Evolutionary conservation across 2,113 vertebrate genomes (phyloP).

Genomic region (Nothobranchius furzeri): DNA sequence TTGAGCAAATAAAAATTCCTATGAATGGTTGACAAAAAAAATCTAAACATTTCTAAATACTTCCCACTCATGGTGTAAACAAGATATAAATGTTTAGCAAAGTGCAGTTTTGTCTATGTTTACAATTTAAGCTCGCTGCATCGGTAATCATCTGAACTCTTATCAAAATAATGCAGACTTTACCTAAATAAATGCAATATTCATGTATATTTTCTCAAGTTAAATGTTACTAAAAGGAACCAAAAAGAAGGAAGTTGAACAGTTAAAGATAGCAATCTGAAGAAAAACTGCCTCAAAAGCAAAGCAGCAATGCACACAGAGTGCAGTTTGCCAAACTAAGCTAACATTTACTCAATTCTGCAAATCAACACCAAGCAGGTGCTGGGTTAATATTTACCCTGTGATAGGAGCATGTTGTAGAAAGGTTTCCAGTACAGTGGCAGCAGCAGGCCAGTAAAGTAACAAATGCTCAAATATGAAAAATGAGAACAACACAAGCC

Average conservation of each 20-base stretch:
- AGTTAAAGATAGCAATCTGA: background rate
- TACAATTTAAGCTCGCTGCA: no score
- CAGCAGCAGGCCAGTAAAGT: slow-evolving; percentile 11
- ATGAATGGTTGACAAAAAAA: background rate
- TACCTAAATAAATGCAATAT: no score
- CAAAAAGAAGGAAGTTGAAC: background rate
- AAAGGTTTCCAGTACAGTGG: slow-evolving; percentile 41
- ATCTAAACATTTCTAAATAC: background rate
- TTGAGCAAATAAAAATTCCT: background rate
- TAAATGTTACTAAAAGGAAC: background rate
- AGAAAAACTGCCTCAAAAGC: background rate
- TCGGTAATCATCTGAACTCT: no score
- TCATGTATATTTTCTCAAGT: background rate
- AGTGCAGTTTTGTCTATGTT: background rate
- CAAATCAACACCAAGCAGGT: slow-evolving; percentile 16
- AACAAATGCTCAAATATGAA: slow-evolving; percentile 37
- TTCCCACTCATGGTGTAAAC: background rate
- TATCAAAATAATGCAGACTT: no score
- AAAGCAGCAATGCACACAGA: background rate
- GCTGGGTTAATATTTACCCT: slow-evolving; percentile 65
- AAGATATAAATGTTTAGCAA: background rate
- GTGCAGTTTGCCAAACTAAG: background rate
- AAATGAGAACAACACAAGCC: background rate
- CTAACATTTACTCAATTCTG: slow-evolving; percentile 20
- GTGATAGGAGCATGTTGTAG: slow-evolving; percentile 33